phyloP scores from a whole-genome alignment of 2,113 vertebrate species.

The Pygoscelis adeliae region DNA sequence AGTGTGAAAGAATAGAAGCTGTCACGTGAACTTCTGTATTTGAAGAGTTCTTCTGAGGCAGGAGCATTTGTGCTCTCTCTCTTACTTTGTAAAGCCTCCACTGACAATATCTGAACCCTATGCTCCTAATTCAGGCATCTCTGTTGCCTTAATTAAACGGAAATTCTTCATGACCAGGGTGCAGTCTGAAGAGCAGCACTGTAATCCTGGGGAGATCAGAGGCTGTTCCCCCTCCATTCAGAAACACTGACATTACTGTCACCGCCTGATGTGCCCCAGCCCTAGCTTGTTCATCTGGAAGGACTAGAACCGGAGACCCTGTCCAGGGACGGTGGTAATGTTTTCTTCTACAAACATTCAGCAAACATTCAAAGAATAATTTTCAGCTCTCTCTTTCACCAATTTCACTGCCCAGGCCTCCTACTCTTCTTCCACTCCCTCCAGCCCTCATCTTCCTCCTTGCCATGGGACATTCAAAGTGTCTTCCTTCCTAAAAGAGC shows the following conservation, averaged over 20 bases:
- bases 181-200: neutral
- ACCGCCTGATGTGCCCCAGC: neutral
- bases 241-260: neutral
- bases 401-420: neutral
- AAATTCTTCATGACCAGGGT: neutral
- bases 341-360: neutral
- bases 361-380: neutral
- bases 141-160: neutral
- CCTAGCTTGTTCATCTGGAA: neutral
- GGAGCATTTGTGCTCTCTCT: neutral
- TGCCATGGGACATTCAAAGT: neutral
- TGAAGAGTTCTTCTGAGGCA: neutral
- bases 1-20: neutral
- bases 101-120: neutral
- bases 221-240: neutral
- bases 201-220: neutral
- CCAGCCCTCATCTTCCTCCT: neutral
- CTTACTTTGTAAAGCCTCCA: neutral
- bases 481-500: neutral
- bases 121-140: neutral
- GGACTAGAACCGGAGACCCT: neutral
- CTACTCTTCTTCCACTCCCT: neutral
- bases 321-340: neutral
- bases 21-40: neutral
- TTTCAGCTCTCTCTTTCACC: neutral